Conservation (phyloP, 2,797 vertebrate species). For the Glossophaga mutica region DNA sequence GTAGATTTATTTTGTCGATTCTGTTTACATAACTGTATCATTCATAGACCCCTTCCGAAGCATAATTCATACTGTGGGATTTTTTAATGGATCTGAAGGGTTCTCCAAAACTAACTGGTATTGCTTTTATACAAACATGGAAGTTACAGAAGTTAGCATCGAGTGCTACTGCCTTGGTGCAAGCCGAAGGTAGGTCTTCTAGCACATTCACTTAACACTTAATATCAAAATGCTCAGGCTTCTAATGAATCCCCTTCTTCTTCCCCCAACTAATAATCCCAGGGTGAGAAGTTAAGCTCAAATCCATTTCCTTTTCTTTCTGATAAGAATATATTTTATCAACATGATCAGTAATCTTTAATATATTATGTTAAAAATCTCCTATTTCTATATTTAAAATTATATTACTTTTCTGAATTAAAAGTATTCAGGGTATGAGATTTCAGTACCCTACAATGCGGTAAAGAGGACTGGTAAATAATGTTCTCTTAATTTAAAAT, state of each 20-base stretch:
- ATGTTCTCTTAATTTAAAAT: slow-evolving; percentile 50
- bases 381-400: slow-evolving; percentile 63
- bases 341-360: slow-evolving; percentile 47
- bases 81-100: neutral
- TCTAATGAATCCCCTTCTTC: neutral
- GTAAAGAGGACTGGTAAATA: slow-evolving; percentile 48
- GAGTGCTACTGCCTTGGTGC: neutral
- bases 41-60: neutral
- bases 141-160: neutral
- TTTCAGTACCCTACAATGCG: slow-evolving; percentile 26
- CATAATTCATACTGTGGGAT: neutral
- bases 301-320: slow-evolving; percentile 1
- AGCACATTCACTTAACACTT: neutral
- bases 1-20: neutral
- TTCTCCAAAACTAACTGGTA: neutral
- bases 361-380: slow-evolving; percentile 70
- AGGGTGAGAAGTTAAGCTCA: slow-evolving; percentile 21
- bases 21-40: neutral
- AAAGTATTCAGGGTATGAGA: slow-evolving; percentile 49
- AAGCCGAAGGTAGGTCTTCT: neutral
- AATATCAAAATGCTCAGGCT: neutral
- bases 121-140: slow-evolving; percentile 1
- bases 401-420: slow-evolving; percentile 50
- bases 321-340: slow-evolving; percentile 11
- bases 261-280: neutral